Conservation (phyloP, 2,888 invertebrate species). For the Halictus quadricinctus region DNA sequence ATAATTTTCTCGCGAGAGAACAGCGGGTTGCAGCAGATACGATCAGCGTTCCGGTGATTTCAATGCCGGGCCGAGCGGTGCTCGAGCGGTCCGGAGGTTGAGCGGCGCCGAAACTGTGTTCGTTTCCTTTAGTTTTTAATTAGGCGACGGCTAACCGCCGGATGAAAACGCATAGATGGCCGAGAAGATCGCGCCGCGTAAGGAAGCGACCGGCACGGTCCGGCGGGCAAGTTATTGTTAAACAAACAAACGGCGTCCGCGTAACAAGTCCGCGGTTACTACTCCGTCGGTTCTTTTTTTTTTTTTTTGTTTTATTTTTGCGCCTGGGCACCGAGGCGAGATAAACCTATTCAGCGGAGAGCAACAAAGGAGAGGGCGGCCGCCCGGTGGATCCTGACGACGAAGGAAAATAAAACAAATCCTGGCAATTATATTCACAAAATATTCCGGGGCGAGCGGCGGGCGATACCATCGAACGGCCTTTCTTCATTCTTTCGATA, state of each 20-base stretch:
- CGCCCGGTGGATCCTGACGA: not conserved
- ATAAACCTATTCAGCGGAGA: conserved; percentile 17
- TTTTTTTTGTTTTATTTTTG: not conserved
- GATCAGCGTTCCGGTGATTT: conserved; percentile 13
- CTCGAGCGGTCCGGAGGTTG: not conserved
- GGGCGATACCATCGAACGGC: conserved; percentile 48
- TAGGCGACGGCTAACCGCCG: not conserved
- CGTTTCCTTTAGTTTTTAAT: conserved; percentile 2
- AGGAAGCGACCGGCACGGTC: conserved; percentile 1
- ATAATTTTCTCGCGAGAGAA: not conserved
- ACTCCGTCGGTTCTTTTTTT: not conserved
- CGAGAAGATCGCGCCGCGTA: not conserved
- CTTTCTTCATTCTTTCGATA: conserved; percentile 57
- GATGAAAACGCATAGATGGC: not conserved
- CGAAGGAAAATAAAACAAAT: conserved; percentile 42
- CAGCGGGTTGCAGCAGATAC: not conserved
- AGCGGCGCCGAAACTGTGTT: not conserved
- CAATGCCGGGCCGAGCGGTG: not conserved
- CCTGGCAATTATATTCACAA: conserved; percentile 61
- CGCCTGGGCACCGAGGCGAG: conserved; percentile 11
- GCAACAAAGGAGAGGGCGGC: conserved; percentile 6
- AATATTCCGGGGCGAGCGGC: conserved; percentile 45
- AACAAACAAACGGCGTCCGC: conserved; percentile 11
- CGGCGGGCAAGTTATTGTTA: conserved; percentile 16
- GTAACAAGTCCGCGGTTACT: not conserved